These are phyloP conservation scores for Heliconius ethilla DNA, from an alignment of 2,888 invertebrate genomes.

Conservation along the genomic window DNA sequence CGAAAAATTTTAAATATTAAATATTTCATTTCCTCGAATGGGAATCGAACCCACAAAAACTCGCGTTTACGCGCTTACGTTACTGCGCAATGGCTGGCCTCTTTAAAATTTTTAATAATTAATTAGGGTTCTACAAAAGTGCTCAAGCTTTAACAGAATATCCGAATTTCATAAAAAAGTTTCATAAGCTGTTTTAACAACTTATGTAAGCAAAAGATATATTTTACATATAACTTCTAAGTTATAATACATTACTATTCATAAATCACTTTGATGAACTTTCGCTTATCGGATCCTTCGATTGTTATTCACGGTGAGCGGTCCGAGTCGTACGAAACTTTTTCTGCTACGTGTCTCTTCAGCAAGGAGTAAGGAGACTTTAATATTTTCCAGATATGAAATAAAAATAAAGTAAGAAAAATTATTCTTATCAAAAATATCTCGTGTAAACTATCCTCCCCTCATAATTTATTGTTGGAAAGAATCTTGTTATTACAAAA, in stretches of 20 bases:
- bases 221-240: neutral
- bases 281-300: neutral
- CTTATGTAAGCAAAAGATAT: neutral
- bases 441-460: constrained; percentile 46
- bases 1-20: too few relatives aligned
- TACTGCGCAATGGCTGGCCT: too few relatives aligned
- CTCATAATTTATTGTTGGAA: constrained; percentile 48
- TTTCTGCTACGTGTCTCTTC: constrained; percentile 22
- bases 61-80: too few relatives aligned
- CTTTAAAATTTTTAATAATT: too few relatives aligned
- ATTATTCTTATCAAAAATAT: constrained; percentile 43
- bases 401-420: constrained; percentile 33
- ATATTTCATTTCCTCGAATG: too few relatives aligned
- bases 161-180: neutral
- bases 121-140: neutral
- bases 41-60: too few relatives aligned
- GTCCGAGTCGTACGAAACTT: constrained; percentile 4
- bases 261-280: constrained; percentile 18
- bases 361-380: constrained; percentile 22
- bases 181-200: neutral
- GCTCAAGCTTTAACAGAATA: neutral
- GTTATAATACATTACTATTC: constrained; percentile 1
- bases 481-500: constrained; percentile 50
- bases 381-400: constrained; percentile 36
- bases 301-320: constrained; percentile 19